These are phyloP conservation scores for Pygmarrhopalites habei DNA, from an alignment of 1,140 invertebrate species.

Conservation along the genomic window DNA sequence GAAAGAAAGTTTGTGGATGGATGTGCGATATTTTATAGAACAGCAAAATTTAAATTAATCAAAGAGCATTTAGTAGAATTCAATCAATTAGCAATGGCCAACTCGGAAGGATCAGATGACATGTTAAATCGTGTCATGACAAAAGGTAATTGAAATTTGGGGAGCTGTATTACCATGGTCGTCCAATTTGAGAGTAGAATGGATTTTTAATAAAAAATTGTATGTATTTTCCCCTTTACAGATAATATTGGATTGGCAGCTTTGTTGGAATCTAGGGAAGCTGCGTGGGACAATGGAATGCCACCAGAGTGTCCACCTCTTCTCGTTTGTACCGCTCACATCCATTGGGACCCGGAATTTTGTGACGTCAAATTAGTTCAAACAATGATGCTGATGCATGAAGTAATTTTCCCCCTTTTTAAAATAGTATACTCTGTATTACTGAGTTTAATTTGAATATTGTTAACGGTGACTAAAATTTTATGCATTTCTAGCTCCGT, in stretches of 20 bases:
- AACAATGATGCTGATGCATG: conserved; percentile 97
- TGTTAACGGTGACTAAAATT: too few species aligned
- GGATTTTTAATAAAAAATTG: conserved; percentile 6
- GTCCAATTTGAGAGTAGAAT: background rate
- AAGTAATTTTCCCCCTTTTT: too few species aligned
- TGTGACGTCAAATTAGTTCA: conserved; percentile 99
- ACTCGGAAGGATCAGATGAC: conserved; percentile 90
- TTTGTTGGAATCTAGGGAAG: conserved; percentile 85
- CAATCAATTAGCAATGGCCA: conserved; percentile 35
- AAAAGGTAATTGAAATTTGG: conserved; percentile 49
- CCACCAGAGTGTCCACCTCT: conserved; percentile 71
- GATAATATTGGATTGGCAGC: conserved; percentile 98
- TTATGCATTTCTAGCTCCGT: too few species aligned
- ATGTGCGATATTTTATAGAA: conserved; percentile 95
- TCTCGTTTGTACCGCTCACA: conserved; percentile 94
- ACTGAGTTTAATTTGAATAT: too few species aligned
- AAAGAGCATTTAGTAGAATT: conserved; percentile 78
- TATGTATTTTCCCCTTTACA: conserved; percentile 7
- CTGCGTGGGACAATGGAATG: conserved; percentile 86
- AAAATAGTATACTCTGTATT: too few species aligned
- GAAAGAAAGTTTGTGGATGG: conserved; percentile 98
- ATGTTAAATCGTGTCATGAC: conserved; percentile 99
- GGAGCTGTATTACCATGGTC: background rate
- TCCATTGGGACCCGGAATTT: conserved; percentile 99
- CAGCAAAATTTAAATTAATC: conserved; percentile 85